phyloP scores from a whole-genome alignment of 2,113 vertebrate species.

The Lynx canadensis region DNA sequence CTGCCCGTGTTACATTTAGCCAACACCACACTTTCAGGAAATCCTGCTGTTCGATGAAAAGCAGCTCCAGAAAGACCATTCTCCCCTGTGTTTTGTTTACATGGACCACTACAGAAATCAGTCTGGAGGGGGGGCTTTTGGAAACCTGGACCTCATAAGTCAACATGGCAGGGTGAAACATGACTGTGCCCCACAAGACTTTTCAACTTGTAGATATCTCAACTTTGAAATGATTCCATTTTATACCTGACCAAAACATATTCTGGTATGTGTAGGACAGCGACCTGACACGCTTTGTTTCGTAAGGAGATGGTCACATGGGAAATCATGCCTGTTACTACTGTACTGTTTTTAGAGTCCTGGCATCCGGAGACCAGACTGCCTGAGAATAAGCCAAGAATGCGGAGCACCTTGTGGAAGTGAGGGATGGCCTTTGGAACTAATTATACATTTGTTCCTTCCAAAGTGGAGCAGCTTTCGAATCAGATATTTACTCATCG shows the following conservation, averaged over 20 bases:
- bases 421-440: conserved; percentile 67
- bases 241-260: conserved; percentile 89
- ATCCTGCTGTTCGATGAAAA: conserved; percentile 92
- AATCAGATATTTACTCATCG: conserved; percentile 57
- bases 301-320: conserved; percentile 62
- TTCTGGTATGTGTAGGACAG: conserved; percentile 75
- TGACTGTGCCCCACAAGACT: conserved; percentile 68
- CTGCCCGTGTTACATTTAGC: conserved; percentile 96
- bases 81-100: conserved; percentile 89
- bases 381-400: conserved; percentile 58
- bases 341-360: background rate
- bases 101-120: conserved; percentile 86
- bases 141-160: conserved; percentile 76
- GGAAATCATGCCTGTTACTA: conserved; percentile 58
- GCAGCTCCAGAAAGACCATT: conserved; percentile 81
- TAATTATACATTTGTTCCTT: conserved; percentile 59
- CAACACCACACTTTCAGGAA: conserved; percentile 96
- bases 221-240: conserved; percentile 85
- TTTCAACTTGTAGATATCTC: conserved; percentile 83
- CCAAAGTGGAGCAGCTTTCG: conserved; percentile 79
- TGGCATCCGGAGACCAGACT: conserved; percentile 60
- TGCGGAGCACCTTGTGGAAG: conserved; percentile 66
- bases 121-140: conserved; percentile 77
- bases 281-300: conserved; percentile 78
- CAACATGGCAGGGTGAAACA: conserved; percentile 69